phyloP scores from a whole-genome alignment of 2,797 vertebrate species.

The Diceros bicornis region DNA sequence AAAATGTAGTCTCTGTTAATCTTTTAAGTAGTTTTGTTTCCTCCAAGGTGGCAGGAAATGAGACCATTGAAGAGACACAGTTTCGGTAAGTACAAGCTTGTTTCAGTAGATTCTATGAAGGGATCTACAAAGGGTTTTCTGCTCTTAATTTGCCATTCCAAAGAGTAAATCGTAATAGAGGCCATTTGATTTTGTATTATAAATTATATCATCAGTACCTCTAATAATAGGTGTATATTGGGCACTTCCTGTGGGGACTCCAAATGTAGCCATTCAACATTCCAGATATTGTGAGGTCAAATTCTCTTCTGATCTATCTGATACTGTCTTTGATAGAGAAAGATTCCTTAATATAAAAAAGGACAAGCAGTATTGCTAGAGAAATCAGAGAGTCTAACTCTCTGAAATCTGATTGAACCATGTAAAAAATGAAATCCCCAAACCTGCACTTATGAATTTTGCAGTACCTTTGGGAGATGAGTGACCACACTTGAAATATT shows the following conservation, averaged over 20 bases:
- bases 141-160: not conserved
- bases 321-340: not conserved
- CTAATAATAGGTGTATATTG: not conserved
- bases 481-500: conserved; percentile 18
- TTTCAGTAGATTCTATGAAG: not conserved
- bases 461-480: conserved; percentile 24
- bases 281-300: conserved; percentile 29
- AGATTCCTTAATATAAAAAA: conserved; percentile 26
- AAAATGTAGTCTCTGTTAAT: not conserved
- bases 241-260: not conserved
- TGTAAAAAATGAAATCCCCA: conserved; percentile 15
- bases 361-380: not conserved
- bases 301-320: conserved; percentile 12
- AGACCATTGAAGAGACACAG: not conserved
- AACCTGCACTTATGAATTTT: not conserved
- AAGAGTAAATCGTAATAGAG: not conserved
- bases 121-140: not conserved
- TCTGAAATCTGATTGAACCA: conserved; percentile 14
- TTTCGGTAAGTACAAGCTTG: not conserved
- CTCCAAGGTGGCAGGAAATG: not conserved
- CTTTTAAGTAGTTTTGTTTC: conserved; percentile 6
- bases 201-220: not conserved
- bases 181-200: not conserved
- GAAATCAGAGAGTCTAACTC: not conserved
- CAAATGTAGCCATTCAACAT: not conserved